phyloP scores from a whole-genome alignment of 2,113 vertebrate genomes.

The Leucoraja erinaceus region DNA sequence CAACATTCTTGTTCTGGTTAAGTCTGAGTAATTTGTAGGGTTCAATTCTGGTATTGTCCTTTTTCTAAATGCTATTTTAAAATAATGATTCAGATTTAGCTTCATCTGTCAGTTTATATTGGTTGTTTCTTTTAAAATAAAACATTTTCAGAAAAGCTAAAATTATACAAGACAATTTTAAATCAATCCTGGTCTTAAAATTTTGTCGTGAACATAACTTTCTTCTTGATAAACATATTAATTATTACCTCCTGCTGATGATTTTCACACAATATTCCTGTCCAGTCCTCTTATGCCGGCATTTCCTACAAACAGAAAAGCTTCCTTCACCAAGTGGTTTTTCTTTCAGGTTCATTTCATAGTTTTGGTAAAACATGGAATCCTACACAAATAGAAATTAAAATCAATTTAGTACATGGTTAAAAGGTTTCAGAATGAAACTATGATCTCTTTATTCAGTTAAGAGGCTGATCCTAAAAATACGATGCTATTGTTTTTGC shows the following conservation, averaged over 20 bases:
- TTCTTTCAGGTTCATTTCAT: conserved; percentile 40
- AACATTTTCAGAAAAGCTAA: neutral
- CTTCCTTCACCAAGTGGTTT: conserved; percentile 39
- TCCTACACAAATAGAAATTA: conserved; percentile 29
- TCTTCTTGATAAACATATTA: neutral
- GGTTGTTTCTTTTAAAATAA: neutral
- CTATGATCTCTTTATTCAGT: neutral
- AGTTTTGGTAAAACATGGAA: conserved; percentile 39
- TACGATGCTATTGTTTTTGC: neutral
- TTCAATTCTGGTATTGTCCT: neutral
- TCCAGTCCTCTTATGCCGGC: conserved; percentile 39
- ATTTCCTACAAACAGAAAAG: conserved; percentile 39
- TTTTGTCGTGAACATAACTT: neutral
- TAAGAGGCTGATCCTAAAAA: neutral
- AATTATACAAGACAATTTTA: neutral
- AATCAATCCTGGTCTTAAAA: neutral
- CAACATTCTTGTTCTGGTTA: no score
- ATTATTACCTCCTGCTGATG: conserved; percentile 37
- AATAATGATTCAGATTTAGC: neutral
- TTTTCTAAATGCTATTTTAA: neutral
- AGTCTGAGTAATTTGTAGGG: neutral
- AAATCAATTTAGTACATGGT: neutral
- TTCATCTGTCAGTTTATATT: neutral
- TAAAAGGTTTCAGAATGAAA: conserved; percentile 6
- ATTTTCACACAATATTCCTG: conserved; percentile 39